Conservation (phyloP, 2,888 invertebrate genomes). For the Dione vanillae region DNA sequence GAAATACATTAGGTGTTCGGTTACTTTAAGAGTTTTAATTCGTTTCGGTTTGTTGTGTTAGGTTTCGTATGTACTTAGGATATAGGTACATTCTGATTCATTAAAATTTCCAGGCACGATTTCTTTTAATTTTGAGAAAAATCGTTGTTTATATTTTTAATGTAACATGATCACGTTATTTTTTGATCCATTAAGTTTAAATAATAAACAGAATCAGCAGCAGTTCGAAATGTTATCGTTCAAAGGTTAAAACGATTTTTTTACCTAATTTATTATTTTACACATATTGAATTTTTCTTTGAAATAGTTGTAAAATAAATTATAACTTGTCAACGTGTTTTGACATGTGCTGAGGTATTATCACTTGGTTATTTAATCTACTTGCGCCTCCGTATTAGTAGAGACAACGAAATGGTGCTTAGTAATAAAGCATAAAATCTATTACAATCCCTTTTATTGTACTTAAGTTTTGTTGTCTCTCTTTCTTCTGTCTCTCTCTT, state of each 20-base stretch:
- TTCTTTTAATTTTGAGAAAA: background rate
- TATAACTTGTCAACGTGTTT: too few species aligned
- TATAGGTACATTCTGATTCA: too few species aligned
- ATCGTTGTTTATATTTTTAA: constrained; percentile 5
- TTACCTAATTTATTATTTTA: background rate
- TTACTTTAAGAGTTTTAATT: constrained; percentile 23
- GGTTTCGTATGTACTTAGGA: background rate
- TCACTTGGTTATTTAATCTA: too few species aligned
- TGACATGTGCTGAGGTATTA: too few species aligned
- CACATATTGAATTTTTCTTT: too few species aligned
- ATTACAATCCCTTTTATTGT: background rate
- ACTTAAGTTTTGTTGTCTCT: constrained; percentile 12
- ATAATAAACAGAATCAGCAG: background rate
- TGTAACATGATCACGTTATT: constrained; percentile 5
- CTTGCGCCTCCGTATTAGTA: too few species aligned
- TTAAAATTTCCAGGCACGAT: background rate
- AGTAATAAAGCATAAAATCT: too few species aligned
- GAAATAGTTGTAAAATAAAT: too few species aligned
- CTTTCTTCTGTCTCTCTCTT: too few species aligned
- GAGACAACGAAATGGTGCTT: too few species aligned
- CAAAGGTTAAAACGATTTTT: background rate
- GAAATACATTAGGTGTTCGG: constrained; percentile 18
- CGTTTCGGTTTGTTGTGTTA: constrained; percentile 12
- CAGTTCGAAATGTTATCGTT: constrained; percentile 5
- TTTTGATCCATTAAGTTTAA: background rate